Evolutionary conservation across 2,888 invertebrate genomes (phyloP).

Genomic region (Cosmopolites sordidus): DNA sequence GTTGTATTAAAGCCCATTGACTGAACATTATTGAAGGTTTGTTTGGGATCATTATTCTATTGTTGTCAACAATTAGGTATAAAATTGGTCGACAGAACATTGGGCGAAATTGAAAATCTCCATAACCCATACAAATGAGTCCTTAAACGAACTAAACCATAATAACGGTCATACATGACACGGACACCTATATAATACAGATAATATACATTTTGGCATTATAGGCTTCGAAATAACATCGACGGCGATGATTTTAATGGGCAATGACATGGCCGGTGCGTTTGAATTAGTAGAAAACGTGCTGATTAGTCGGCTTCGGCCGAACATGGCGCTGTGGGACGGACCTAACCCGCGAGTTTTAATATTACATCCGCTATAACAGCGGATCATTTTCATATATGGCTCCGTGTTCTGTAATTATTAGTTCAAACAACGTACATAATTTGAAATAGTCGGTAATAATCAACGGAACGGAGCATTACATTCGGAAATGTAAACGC

Average conservation of each 20-base stretch:
- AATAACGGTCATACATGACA: conserved; percentile 41
- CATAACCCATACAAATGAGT: conserved; percentile 26
- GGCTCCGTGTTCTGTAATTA: conserved; percentile 40
- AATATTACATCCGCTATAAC: conserved; percentile 36
- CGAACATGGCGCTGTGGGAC: conserved; percentile 40
- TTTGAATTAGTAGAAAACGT: conserved; percentile 46
- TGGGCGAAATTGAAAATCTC: conserved; percentile 19
- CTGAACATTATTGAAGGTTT: background rate
- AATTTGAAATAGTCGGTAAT: conserved; percentile 30
- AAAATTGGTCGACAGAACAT: conserved; percentile 19
- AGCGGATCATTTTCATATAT: conserved; percentile 39
- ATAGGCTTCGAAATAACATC: conserved; percentile 40
- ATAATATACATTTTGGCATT: conserved; percentile 43
- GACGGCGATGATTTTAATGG: conserved; percentile 46
- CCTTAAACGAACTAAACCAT: conserved; percentile 33
- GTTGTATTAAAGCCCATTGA: too few species aligned
- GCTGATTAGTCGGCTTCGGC: conserved; percentile 45
- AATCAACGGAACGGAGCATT: conserved; percentile 19
- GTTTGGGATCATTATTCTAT: background rate
- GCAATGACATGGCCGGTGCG: conserved; percentile 46
- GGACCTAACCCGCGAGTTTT: conserved; percentile 34
- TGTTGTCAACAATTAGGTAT: conserved; percentile 4
- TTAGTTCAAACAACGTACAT: conserved; percentile 41
- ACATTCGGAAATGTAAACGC: conserved; percentile 2
- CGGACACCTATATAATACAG: conserved; percentile 34